Base-by-base conservation (phyloP, 2,888 invertebrate genomes). In the Cosmia trapezina region DNA sequence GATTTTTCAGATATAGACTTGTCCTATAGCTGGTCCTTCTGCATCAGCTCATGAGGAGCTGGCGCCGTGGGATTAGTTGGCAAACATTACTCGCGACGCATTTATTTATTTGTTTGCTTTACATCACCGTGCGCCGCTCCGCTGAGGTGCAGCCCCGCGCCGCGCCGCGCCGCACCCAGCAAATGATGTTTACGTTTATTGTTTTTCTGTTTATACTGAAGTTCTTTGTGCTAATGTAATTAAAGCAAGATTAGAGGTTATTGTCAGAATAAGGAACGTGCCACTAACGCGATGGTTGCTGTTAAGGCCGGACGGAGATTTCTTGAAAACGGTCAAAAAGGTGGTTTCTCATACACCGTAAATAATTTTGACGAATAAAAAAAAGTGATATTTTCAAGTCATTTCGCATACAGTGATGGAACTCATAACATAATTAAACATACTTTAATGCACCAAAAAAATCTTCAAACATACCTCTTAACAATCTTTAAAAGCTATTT, bases 71-170 rank as follows among this genome's bases (percentile, higher is more conserved):
- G 80, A 83, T 80, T 83, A 84, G 81, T 86, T 80, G 77, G 77
- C 66, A 87, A 86, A 87, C 82, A 87, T 78, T 76, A 78, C 78
- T 70, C 67, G 66, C 64, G 72, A 68, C 68, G 73, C 64, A 76
- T 72, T 78, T 86, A 81, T 86, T 81, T 87, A 83, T 76, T 54
- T 84, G 78, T 84, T 84, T 84, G 78, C 67, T 75, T 81, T 85
- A 72, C 83, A 85, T 85, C 74, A 72, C 75, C 28, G 28, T 28
- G 28, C 28, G 3, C 28, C 73, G 71, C 69, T 67, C 51, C 57
- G 45, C 56, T 47, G 72, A 78, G 73, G 74, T 61, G 12, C 75
- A 37, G 51, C 54, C 53, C 63, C 22, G 62, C 53, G 59, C 66
- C 45, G 62, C 53, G 59, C 66, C 45, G 12, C 37, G 28, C 11